phyloP scores from a whole-genome alignment of 1,140 invertebrate species.

The Homarus americanus region DNA sequence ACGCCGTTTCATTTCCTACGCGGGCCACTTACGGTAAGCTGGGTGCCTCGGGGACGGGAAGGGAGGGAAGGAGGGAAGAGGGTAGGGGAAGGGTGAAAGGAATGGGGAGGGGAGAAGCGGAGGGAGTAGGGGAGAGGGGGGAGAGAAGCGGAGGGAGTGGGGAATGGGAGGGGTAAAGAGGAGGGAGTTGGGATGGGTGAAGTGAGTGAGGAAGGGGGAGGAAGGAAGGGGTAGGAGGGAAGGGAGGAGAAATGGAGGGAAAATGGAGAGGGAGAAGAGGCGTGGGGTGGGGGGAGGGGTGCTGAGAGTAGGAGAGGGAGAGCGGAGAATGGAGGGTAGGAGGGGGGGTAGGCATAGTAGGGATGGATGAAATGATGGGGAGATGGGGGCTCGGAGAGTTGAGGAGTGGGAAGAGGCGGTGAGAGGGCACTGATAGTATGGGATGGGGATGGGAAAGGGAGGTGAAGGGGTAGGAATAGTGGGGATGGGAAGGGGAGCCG shows the following conservation, averaged over 20 bases:
- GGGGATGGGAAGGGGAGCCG: too few relatives aligned
- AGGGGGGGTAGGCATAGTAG: too few relatives aligned
- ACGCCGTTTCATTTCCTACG: conserved; percentile 55
- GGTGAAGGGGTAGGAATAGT: too few relatives aligned
- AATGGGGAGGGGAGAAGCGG: neutral
- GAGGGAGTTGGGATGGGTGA: neutral
- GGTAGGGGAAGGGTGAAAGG: neutral
- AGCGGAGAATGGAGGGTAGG: neutral
- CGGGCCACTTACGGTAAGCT: conserved; percentile 38
- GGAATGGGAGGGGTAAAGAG: neutral
- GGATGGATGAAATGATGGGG: too few relatives aligned
- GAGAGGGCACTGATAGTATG: neutral
- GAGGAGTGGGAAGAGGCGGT: neutral
- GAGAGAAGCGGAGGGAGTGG: neutral
- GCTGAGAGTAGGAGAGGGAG: neutral
- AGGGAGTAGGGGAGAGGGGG: neutral
- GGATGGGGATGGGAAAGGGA: too few relatives aligned
- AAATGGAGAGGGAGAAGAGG: neutral
- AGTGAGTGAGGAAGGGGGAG: neutral
- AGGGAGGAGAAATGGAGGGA: neutral
- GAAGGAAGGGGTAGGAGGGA: neutral
- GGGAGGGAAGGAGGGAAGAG: neutral
- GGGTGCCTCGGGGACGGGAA: neutral
- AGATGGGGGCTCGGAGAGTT: neutral
- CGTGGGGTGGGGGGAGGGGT: too few relatives aligned